Evolutionary conservation across 2,797 vertebrate genomes (phyloP).

Genomic region (Onychomys leucogaster): DNA sequence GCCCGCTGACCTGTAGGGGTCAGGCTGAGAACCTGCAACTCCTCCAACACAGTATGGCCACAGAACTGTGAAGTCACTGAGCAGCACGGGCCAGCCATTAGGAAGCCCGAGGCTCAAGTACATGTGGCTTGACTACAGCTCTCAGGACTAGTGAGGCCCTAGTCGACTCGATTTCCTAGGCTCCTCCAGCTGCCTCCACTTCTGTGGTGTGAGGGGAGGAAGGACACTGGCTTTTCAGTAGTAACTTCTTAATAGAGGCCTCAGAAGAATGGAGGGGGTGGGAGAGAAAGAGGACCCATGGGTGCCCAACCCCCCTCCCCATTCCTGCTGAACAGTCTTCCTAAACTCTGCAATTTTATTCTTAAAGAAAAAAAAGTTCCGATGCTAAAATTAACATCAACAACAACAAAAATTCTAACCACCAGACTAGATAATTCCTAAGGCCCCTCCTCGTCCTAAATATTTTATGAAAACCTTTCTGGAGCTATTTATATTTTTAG

Average conservation of each 20-base stretch:
- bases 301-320: too few relatives aligned
- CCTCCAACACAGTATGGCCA: fast-evolving
- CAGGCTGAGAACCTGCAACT: fast-evolving
- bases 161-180: too few relatives aligned
- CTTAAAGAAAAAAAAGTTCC: background rate
- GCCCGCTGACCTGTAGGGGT: background rate
- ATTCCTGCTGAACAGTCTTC: background rate
- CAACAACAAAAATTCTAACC: background rate
- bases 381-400: conserved; percentile 64
- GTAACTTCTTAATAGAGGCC: background rate
- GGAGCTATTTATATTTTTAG: conserved; percentile 64
- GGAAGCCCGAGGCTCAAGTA: background rate
- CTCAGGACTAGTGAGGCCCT: background rate
- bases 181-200: background rate
- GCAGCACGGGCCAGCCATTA: fast-evolving
- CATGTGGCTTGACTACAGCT: background rate
- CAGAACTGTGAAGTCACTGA: background rate
- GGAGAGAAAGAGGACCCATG: fast-evolving
- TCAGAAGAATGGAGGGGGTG: fast-evolving
- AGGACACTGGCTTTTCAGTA: background rate
- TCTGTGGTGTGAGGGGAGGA: background rate
- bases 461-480: conserved; percentile 64
- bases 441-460: conserved; percentile 42
- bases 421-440: conserved; percentile 17
- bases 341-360: background rate